Base-by-base conservation (phyloP, 2,888 invertebrate species). In the Sympetrum striolatum region DNA sequence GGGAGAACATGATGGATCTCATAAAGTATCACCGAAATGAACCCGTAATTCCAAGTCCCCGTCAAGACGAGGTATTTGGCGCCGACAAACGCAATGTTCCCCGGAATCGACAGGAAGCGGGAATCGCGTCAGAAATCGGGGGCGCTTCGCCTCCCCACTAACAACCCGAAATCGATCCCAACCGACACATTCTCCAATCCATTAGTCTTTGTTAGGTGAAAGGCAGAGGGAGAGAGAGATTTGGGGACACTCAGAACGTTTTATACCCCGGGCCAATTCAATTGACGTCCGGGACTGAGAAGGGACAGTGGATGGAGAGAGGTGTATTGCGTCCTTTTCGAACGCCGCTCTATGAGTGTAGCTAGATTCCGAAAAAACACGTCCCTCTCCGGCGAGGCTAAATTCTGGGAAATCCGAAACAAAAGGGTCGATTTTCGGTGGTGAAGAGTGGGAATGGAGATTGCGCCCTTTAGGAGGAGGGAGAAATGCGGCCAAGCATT, bases 191-290 rank as follows among this genome's bases (percentile, higher is more conserved):
- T 37, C 60, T 58, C 37, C 37, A 31, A 86, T 37, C 86, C 86
- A 86, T 86, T 86, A 86, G 86, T 86, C 86, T 86, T 86, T 60
- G 86, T 86, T 86, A 86, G 64, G 86, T 35, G 22, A 37, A 15
- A 18, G 44, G 58, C 25, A 8, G n/a, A 73, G 25, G 22, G 73
- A 12, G 10, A 73, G 25, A 25, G 73, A 73, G 73, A 73, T 53
- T 53, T 53, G 53, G 53, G 53, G 25, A 31, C 73, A 73, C 73
- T 25, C 25, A 18, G 25, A 31, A 31, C 25, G 25, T 73, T 64
- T 86, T 86, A 86, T 86, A 18, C 10, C 73, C 25, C 22, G 14
- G 64, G 14, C 73, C 37, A 53, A 86, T 60, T 86, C 86, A 86
- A 86, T 86, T 37, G 35, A 60, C 53, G 86, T 14, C 53, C 53